Percentiles rank a stretch among this genome's conserved stretches.
Conservation (phyloP, 2,797 vertebrate genomes). For the Tinamus major region DNA sequence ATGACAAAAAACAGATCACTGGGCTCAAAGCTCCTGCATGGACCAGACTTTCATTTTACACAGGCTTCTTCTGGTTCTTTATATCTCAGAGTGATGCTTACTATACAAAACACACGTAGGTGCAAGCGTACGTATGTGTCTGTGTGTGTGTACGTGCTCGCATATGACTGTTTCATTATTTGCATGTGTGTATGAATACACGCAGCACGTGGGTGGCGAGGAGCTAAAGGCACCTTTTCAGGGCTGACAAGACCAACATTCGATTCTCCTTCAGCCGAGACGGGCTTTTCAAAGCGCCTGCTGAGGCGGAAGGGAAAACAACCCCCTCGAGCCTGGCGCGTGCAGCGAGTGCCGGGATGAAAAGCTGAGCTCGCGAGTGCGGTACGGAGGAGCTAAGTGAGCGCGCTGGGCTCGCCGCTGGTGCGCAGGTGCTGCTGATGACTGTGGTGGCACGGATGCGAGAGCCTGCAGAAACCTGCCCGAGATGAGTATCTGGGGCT, state of each 20-base stretch:
- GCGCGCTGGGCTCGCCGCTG: neutral
- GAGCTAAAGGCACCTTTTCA: constrained; percentile 60
- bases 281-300: neutral
- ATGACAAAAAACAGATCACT: neutral
- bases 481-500: neutral
- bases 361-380: neutral
- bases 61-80: neutral
- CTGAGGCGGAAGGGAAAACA: constrained; percentile 19
- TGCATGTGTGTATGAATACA: constrained; percentile 50
- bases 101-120: neutral
- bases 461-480: constrained; percentile 11
- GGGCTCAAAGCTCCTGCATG: neutral
- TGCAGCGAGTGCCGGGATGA: neutral
- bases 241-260: constrained; percentile 54
- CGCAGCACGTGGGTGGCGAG: constrained; percentile 17
- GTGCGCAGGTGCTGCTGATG: neutral
- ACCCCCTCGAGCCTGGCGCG: neutral
- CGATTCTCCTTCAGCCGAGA: neutral
- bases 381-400: constrained; percentile 15
- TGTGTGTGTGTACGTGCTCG: neutral
- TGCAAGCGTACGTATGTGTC: neutral
- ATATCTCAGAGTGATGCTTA: constrained; percentile 2
- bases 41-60: neutral
- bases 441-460: fast-evolving
- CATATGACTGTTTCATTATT: constrained; percentile 32